Base-by-base conservation (phyloP, 2,888 invertebrate species). In the Matsumyia berberina region DNA sequence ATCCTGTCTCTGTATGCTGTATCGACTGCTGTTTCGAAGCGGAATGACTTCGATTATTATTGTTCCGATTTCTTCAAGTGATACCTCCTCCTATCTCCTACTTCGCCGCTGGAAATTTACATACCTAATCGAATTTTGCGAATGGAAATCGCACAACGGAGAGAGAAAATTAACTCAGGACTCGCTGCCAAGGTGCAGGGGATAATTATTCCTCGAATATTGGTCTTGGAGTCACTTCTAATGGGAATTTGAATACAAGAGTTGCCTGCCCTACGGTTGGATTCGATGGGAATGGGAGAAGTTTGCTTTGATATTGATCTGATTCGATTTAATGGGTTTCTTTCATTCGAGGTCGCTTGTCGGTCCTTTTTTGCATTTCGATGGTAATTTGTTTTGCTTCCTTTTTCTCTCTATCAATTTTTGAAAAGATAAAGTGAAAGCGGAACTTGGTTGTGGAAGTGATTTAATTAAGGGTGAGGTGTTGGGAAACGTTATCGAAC, bases 291-390 rank as follows among this genome's bases (percentile, higher is more conserved):
- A 73, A 67, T 51, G 73, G 69, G 42, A 70, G 62, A 79, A 74
- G 42, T 74, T 64, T 51, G 31, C 51, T 80, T 85, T 85, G 85
- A 80, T 85, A 85, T 76, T 76, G 85, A 85, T 85, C 85, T 74
- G 85, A 85, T 85, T 85, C 85, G 85, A 85, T 76, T 85, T 66
- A 80, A 85, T 79, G 79, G 83, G 42, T 79, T 51, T 78, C 46
- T 78, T 83, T 67, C 67, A 62, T 33, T 77, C 19, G 57, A 7
- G 60, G 44, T 73, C 53, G 49, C 33, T 51, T 62, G 29, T 19
- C 29, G 66, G 39, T 17, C 58, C 44, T 70, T 58, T 64, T 60
- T 46, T 39, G 39, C 39, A 53, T 72, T 73, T 53, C 72, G 53
- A 72, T 82, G 78, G 39, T 78, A 83, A 78, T 73, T 78, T 83